Evolutionary conservation across 2,888 invertebrate species (phyloP).

Genomic region (Tortricodes alternella): DNA sequence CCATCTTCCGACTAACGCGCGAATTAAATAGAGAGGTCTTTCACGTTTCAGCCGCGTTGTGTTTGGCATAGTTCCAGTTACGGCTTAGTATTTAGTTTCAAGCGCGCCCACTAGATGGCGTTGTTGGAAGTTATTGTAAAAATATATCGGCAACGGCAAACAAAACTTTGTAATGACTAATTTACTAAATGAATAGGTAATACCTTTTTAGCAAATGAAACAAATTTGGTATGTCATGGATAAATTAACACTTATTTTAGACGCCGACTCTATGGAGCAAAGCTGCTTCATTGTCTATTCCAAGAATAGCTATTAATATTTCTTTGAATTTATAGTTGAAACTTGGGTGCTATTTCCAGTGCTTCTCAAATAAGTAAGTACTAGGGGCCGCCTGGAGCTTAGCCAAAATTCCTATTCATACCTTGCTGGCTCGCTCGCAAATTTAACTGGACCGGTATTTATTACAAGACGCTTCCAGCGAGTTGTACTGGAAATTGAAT

Average conservation of each 20-base stretch:
- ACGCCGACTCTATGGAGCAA: not conserved
- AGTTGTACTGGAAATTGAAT: conserved; percentile 40
- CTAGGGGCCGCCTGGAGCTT: conserved; percentile 50
- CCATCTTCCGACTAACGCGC: conserved; percentile 45
- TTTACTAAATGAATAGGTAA: too few species aligned
- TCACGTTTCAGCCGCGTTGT: not conserved
- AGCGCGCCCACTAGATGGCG: conserved; percentile 39
- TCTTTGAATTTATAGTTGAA: conserved; percentile 16
- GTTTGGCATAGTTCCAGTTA: not conserved
- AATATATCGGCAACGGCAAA: too few species aligned
- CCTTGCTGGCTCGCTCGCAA: conserved; percentile 58
- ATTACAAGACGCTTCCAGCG: conserved; percentile 43
- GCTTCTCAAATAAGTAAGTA: conserved; percentile 49
- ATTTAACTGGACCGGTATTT: conserved; percentile 50
- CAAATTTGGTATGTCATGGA: too few species aligned
- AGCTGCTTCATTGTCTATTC: not conserved
- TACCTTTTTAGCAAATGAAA: too few species aligned
- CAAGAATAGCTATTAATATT: conserved; percentile 14
- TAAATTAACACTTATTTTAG: not conserved
- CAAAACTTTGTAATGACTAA: not conserved
- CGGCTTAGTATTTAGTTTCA: not conserved
- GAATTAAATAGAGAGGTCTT: not conserved
- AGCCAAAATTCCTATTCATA: conserved; percentile 66
- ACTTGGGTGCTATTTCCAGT: conserved; percentile 30
- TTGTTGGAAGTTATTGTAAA: conserved; percentile 6